Base-by-base conservation (phyloP, 2,113 vertebrate species). In the Brachirus orientalis region DNA sequence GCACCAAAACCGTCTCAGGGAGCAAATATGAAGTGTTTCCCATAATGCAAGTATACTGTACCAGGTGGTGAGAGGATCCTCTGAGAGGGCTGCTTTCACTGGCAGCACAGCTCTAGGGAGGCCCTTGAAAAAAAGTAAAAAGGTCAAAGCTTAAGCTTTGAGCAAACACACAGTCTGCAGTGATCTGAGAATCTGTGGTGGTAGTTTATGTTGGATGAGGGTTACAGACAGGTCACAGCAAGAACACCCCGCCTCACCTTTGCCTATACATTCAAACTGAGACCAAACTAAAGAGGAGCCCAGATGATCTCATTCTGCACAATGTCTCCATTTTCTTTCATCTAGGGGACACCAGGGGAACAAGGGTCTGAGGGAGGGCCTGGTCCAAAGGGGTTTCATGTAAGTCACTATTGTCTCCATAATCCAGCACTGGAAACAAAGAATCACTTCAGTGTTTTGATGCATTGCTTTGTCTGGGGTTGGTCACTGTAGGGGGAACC, bases 401-500 rank as follows among this genome's bases (percentile, higher is more conserved):
- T 93, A 82, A 83, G 87, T 63, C 43, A 64, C 53, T 46, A 51
- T 69, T 83, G 68, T 67, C 19, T 61, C 16, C 2, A 4, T 81
- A 64, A 81, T 81, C 72, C 75, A 60, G 50, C 1, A 36, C 18
- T 62, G 53, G 44, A 48, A 51, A 77, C 59, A 70, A 57, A 48
- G 43, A 83, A 43, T 65, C 40, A 43, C 48, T 18, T 14, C 48
- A 20, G 28, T 65, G 13, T 22, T 4, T 63, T 80, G 41, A 82
- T 62, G 41, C 60, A 36, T 1, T 84, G 40, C 56, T 58, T 77
- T 74, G 60, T 81, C 59, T 81, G 46, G 62, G 40, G 63, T 87
- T 0, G 12, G 54, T 87, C 85, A 71, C 80, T 59, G 60, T 22
- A 98, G 95, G 95, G 96, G 0, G 86, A 93, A 59, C 44, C 90